Evolutionary conservation across 2,797 vertebrate genomes (phyloP), one percentile per base, ranked within the genome.

Genomic region (Muraenolepis orangiensis): DNA sequence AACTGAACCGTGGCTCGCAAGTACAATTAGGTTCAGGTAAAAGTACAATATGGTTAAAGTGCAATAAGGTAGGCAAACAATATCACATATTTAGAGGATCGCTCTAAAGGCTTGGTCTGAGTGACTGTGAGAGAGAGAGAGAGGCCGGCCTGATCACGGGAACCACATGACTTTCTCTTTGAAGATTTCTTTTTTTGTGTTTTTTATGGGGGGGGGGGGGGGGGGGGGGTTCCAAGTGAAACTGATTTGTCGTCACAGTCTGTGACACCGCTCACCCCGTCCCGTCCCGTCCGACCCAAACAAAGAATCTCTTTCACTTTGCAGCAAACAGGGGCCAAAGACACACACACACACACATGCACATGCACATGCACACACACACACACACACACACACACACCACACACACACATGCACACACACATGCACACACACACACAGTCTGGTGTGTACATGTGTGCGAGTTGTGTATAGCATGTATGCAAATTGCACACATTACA

Each of bases 281-380:
- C 76, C n/a, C n/a, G n/a, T n/a, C n/a, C n/a, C 51, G 72, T 86
- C 87, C 74, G 84, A 81, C 74, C 84, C 74, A 87, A 91, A 87
- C 85, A 87, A 89, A 87, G 84, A 80, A 0, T 16, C 66, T 71
- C 79, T 90, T 90, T 51, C 46, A 13, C 18, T 51, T 18, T 46
- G 42, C 46, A n/a, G 20, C n/a, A 51, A 51, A n/a, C 46, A 20
- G 46, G 40, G 46, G 18, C 18, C 46, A 8, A n/a, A 51, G 46
- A 34, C 32, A 34, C 32, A 34, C 32, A 34, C 36, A 5, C 36
- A 46, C 18, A 16, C 3, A 34, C 67, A 69, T 29, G 13, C 66
- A 68, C 66, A 68, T 26, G 30, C 28, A 14, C 61, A 26, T 23
- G n/a, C 13, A 66, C 66, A 68, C 28, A 51, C 42, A 51, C 42